Percentiles rank a stretch among this genome's conserved stretches.
phyloP scores from a whole-genome alignment of 2,888 invertebrate species.

The Axea sp. region DNA sequence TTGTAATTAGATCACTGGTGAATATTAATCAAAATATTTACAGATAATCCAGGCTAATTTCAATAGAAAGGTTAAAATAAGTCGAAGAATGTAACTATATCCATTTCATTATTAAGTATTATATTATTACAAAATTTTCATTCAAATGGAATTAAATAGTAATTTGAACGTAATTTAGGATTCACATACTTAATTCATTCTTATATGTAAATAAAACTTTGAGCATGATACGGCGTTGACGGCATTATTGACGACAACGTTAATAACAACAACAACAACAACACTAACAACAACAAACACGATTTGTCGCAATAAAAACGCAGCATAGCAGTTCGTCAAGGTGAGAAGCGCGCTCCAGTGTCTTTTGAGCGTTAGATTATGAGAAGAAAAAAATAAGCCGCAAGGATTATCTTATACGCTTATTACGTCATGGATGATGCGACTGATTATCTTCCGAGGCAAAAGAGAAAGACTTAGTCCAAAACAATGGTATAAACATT shows the following conservation, averaged over 20 bases:
- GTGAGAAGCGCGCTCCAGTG: constrained; percentile 63
- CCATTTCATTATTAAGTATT: no score
- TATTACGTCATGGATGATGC: constrained; percentile 56
- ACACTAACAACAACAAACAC: constrained; percentile 57
- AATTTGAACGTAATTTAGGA: no score
- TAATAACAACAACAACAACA: constrained; percentile 54
- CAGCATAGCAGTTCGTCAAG: constrained; percentile 58
- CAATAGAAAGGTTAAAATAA: no score
- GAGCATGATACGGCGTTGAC: constrained; percentile 43
- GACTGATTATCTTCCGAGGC: constrained; percentile 61
- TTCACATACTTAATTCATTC: no score
- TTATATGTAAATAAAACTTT: constrained; percentile 19
- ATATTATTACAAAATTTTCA: no score
- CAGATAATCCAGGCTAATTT: no score
- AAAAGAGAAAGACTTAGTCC: constrained; percentile 51
- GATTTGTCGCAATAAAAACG: constrained; percentile 43
- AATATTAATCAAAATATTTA: no score
- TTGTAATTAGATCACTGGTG: no score
- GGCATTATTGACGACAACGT: constrained; percentile 23
- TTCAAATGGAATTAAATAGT: no score
- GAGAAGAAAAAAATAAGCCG: constrained; percentile 59
- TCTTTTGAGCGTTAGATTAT: constrained; percentile 58
- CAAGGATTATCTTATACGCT: constrained; percentile 60
- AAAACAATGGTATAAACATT: constrained; percentile 50
- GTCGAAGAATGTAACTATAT: no score